These are phyloP conservation scores for Tinamus major DNA, from an alignment of 2,797 vertebrate species.

Conservation along the genomic window DNA sequence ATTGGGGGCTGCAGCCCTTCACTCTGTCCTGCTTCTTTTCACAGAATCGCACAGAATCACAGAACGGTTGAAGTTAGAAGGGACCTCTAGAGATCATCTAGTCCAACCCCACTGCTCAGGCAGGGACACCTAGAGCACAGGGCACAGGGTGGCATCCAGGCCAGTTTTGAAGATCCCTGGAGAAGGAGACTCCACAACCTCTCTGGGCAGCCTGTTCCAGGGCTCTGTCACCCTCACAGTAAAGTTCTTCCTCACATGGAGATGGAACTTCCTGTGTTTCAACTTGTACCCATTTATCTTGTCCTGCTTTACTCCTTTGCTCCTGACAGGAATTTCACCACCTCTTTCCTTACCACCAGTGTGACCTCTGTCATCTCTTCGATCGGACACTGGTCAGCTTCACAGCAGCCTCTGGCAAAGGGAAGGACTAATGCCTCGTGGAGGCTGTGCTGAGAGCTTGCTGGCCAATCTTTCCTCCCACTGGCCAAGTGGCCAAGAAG, in stretches of 20 bases:
- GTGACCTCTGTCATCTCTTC: background rate
- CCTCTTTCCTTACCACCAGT: background rate
- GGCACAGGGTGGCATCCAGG: too few relatives aligned
- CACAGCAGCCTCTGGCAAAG: background rate
- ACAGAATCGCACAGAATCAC: too few relatives aligned
- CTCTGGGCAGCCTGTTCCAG: too few relatives aligned
- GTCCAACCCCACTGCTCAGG: too few relatives aligned
- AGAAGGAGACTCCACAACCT: too few relatives aligned
- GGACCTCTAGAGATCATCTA: too few relatives aligned
- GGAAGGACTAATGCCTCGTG: background rate
- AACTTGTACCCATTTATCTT: background rate
- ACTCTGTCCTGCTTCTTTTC: background rate
- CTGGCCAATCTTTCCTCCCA: background rate
- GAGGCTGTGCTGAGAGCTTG: accelerated
- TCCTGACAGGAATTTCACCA: background rate
- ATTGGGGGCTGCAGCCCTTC: background rate
- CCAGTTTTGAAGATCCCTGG: too few relatives aligned
- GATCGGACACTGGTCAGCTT: background rate
- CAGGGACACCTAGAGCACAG: too few relatives aligned
- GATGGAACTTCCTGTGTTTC: too few relatives aligned
- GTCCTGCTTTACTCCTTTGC: background rate
- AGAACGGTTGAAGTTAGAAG: too few relatives aligned
- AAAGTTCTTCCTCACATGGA: too few relatives aligned
- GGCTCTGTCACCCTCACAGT: too few relatives aligned
- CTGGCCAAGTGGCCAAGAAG: background rate